Evolutionary conservation across 2,888 invertebrate genomes (phyloP).

Genomic region (Lepidochitona cinerea): DNA sequence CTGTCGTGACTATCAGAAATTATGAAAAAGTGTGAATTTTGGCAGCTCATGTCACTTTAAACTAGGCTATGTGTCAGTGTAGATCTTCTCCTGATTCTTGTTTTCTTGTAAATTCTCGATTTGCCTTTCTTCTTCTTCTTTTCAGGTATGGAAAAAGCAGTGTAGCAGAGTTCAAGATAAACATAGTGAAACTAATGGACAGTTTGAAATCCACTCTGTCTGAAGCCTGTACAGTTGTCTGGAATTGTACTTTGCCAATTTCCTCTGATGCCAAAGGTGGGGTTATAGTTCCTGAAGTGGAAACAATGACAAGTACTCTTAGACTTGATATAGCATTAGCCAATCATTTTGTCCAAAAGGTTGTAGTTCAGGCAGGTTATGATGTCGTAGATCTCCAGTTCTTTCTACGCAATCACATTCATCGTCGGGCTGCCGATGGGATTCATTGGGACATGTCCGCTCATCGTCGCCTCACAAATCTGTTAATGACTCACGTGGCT

Average conservation of each 20-base stretch:
- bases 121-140: too few species aligned
- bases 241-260: slow-evolving; percentile 73
- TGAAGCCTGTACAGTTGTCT: slow-evolving; percentile 71
- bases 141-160: slow-evolving; percentile 65
- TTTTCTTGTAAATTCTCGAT: too few species aligned
- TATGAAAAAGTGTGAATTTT: too few species aligned
- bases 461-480: slow-evolving; percentile 72
- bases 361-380: slow-evolving; percentile 61
- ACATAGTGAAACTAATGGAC: slow-evolving; percentile 69
- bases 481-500: slow-evolving; percentile 74
- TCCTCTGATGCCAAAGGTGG: slow-evolving; percentile 71
- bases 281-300: slow-evolving; percentile 72
- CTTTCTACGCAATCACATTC: slow-evolving; percentile 71
- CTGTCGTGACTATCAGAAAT: too few species aligned
- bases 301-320: slow-evolving; percentile 70
- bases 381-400: slow-evolving; percentile 74
- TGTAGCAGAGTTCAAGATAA: slow-evolving; percentile 70
- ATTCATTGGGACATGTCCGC: slow-evolving; percentile 73
- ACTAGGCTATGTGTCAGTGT: too few species aligned
- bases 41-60: too few species aligned
- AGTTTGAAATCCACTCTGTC: slow-evolving; percentile 66
- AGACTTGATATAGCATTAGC: slow-evolving; percentile 74
- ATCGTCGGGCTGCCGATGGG: slow-evolving; percentile 72
- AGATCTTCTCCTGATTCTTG: too few species aligned
- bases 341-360: slow-evolving; percentile 71